phyloP scores from a whole-genome alignment of 1,140 invertebrate species.

The Tetranychus cinnabarinus region DNA sequence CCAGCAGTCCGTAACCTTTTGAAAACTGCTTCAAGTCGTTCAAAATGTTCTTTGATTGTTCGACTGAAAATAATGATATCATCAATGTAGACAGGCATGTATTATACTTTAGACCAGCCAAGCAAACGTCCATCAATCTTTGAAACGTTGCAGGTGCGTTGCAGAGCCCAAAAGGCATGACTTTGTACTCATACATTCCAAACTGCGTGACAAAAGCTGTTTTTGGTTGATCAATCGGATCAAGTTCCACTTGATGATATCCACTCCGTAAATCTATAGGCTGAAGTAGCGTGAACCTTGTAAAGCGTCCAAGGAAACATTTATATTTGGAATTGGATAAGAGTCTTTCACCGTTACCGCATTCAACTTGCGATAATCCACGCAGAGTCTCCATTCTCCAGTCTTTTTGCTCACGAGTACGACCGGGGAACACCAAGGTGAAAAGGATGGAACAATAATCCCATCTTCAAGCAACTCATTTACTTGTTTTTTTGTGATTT shows the following conservation, averaged over 20 bases:
- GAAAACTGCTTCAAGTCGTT: constrained; percentile 14
- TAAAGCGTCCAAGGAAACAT: not conserved
- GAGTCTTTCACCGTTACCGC: not conserved
- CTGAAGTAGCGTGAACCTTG: not conserved
- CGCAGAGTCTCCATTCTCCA: not conserved
- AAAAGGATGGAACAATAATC: not conserved
- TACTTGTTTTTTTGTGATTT: not conserved
- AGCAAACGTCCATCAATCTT: constrained; percentile 11
- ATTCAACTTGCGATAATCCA: not conserved
- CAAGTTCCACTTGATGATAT: constrained; percentile 23
- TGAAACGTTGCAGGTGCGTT: constrained; percentile 14
- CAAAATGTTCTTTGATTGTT: constrained; percentile 12
- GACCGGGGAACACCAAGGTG: not conserved
- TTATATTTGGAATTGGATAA: not conserved
- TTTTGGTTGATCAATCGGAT: constrained; percentile 11
- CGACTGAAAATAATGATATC: constrained; percentile 13
- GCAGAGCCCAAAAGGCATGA: constrained; percentile 13
- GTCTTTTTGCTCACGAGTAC: not conserved
- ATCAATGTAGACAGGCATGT: constrained; percentile 13
- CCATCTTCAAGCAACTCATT: not conserved
- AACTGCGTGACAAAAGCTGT: not conserved
- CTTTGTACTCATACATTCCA: constrained; percentile 8
- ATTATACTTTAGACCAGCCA: constrained; percentile 4
- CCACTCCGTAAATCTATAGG: constrained; percentile 21
- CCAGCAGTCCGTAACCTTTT: constrained; percentile 5